phyloP scores from a whole-genome alignment of 1,140 invertebrate genomes.

The Drosophila santomea region DNA sequence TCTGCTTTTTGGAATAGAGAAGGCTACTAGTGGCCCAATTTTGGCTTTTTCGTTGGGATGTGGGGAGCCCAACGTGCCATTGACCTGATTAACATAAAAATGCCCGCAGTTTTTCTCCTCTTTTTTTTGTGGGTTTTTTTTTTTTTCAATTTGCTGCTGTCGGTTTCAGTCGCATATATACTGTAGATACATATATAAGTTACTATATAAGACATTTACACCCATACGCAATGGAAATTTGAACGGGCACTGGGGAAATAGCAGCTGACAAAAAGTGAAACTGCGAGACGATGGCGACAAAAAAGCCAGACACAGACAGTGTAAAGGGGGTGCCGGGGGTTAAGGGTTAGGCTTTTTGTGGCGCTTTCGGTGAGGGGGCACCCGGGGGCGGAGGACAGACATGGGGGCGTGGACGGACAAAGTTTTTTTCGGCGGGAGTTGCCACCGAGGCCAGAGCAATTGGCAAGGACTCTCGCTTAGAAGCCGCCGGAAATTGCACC shows the following conservation, averaged over 20 bases:
- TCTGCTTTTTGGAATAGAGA: conserved; percentile 5
- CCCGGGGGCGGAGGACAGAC: conserved; percentile 10
- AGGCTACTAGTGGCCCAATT: conserved; percentile 36
- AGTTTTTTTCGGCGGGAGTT: conserved; percentile 37
- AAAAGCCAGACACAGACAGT: conserved; percentile 63
- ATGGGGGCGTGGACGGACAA: conserved; percentile 51
- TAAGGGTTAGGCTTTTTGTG: neutral
- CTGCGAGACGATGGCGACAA: conserved; percentile 68
- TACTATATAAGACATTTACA: conserved; percentile 41
- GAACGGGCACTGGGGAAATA: conserved; percentile 56
- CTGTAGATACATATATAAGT: conserved; percentile 25
- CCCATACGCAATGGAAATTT: conserved; percentile 72
- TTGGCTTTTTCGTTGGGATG: conserved; percentile 3
- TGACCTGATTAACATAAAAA: conserved; percentile 79
- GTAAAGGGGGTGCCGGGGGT: conserved; percentile 8
- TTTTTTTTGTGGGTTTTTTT: conserved; percentile 22
- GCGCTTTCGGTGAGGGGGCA: neutral
- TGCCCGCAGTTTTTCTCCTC: conserved; percentile 62
- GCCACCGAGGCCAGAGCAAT: conserved; percentile 27
- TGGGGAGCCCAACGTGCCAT: conserved; percentile 49
- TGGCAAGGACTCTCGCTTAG: conserved; percentile 64
- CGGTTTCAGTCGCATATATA: conserved; percentile 25
- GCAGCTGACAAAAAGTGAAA: conserved; percentile 72
- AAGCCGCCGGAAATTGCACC: conserved; percentile 53
- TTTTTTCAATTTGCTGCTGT: conserved; percentile 59